A percentile compares a stretch with the other conserved stretches of the same genome.
Evolutionary conservation across 2,888 invertebrate species (phyloP).

Genomic region (Biston betularia): DNA sequence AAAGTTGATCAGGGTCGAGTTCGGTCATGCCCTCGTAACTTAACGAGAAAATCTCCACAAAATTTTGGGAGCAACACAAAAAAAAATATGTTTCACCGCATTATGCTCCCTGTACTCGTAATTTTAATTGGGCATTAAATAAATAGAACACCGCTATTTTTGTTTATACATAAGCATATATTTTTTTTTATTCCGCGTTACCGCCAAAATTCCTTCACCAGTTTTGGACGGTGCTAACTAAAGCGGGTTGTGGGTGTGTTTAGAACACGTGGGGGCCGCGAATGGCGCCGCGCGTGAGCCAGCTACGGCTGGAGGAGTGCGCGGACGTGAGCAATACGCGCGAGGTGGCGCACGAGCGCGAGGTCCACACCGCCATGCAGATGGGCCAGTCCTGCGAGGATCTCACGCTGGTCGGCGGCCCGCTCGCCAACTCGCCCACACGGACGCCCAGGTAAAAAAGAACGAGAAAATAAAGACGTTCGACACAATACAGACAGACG

Average conservation of each 20-base stretch:
- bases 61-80: no score
- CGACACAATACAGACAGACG: no score
- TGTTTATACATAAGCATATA: no score
- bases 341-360: constrained; percentile 96
- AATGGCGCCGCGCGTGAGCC: constrained; percentile 94
- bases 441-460: constrained; percentile 71
- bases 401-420: constrained; percentile 85
- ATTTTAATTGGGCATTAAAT: no score
- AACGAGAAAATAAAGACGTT: not conserved
- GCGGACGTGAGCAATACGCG: constrained; percentile 92
- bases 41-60: no score
- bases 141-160: no score
- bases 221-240: not conserved
- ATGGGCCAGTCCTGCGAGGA: constrained; percentile 98
- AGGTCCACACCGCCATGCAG: constrained; percentile 96
- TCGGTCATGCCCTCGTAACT: no score
- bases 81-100: no score
- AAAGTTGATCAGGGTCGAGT: no score
- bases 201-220: no score
- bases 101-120: no score
- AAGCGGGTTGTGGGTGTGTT: not conserved
- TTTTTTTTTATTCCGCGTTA: no score
- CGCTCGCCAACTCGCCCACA: constrained; percentile 85
- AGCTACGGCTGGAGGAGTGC: constrained; percentile 95
- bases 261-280: constrained; percentile 87